Evolutionary conservation across 2,113 vertebrate species (phyloP).

Genomic region (Crypturellus undulatus): DNA sequence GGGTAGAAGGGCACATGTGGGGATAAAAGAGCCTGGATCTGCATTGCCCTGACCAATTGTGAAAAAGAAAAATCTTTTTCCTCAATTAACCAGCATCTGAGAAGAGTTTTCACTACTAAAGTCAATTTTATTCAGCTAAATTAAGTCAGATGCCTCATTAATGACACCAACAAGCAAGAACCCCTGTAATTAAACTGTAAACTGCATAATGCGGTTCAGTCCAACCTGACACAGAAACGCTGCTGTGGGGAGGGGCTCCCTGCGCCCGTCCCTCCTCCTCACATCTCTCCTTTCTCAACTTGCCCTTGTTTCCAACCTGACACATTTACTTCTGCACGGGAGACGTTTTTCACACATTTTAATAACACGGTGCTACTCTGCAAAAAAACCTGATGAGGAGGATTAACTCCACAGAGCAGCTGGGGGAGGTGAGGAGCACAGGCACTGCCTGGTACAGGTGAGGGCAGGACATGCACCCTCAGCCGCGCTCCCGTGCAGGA

Average conservation of each 20-base stretch:
- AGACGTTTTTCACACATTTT: conserved; percentile 49
- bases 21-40: neutral
- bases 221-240: neutral
- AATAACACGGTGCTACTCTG: conserved; percentile 52
- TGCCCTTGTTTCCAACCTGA: conserved; percentile 33
- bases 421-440: neutral
- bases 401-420: conserved; percentile 11
- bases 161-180: conserved; percentile 80
- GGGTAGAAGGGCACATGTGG: no score
- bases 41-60: neutral
- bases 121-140: conserved; percentile 81
- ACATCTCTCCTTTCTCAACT: neutral
- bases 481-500: rapidly evolving
- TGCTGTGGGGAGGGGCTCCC: conserved; percentile 27
- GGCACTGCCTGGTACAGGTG: neutral
- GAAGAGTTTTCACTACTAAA: conserved; percentile 67
- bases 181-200: conserved; percentile 82
- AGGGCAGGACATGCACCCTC: neutral
- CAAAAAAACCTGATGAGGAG: neutral
- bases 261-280: neutral
- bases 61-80: conserved; percentile 41
- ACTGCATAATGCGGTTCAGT: conserved; percentile 65
- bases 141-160: conserved; percentile 79
- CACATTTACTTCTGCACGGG: conserved; percentile 40
- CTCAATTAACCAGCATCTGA: conserved; percentile 71